Evolutionary conservation across 2,888 invertebrate species (phyloP).

Genomic region (Noctua janthe): DNA sequence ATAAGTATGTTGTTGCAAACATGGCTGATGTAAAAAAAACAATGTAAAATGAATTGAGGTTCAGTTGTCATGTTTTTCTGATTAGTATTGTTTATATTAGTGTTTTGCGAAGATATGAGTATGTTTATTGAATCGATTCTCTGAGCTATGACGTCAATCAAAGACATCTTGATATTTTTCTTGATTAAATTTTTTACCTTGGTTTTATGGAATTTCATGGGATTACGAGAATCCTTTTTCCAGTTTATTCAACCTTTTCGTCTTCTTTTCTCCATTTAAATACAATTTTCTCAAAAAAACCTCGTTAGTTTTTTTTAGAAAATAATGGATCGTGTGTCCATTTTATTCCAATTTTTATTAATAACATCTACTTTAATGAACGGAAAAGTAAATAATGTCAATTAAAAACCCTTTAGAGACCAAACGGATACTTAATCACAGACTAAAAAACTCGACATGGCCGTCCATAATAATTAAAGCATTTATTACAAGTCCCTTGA

Average conservation of each 20-base stretch:
- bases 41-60: background rate
- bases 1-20: constrained; percentile 34
- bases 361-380: background rate
- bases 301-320: no score
- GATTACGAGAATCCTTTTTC: background rate
- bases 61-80: constrained; percentile 26
- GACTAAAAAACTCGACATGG: constrained; percentile 38
- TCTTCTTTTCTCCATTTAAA: background rate
- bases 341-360: background rate
- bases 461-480: constrained; percentile 72
- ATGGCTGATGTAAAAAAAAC: constrained; percentile 10
- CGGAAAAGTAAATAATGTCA: constrained; percentile 9
- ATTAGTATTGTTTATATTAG: constrained; percentile 9
- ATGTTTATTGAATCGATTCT: background rate
- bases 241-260: background rate
- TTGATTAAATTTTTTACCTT: background rate
- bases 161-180: background rate
- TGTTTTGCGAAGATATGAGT: background rate
- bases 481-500: constrained; percentile 72
- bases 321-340: background rate
- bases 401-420: constrained; percentile 26
- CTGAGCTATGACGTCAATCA: constrained; percentile 4
- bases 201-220: background rate
- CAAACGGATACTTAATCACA: constrained; percentile 37
- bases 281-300: no score